Base-by-base conservation (phyloP, 1,140 invertebrate species). In the Gerris buenoi region DNA sequence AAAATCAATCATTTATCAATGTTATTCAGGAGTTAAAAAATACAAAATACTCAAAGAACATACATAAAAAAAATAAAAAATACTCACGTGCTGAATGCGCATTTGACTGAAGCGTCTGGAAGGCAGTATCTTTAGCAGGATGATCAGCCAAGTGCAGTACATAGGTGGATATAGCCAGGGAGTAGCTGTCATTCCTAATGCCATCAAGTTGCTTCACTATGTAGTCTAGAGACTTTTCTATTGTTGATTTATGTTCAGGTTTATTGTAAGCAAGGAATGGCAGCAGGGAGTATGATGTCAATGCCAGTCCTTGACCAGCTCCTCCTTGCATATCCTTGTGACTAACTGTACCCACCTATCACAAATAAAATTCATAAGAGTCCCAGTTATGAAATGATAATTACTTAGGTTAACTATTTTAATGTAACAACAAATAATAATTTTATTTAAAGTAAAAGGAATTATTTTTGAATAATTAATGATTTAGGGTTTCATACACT, bases 251-350 rank as follows among this genome's bases (percentile, higher is more conserved):
- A 72, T 85, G 86, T 65, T 88, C 85, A 10, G 83, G 81, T 68
- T 85, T 86, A 68, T 82, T 77, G 63, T 68, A 69, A 76, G 95
- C 90, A 1, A 94, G 79, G 68, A 97, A 87, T 2, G 92, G 85
- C 18, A 91, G 79, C 0, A 93, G 75, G 1, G 88, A 88, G 71
- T 90, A 93, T 2, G 94, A 92, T 0, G 93, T 92, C 0, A 96
- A 79, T 10, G 90, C 85, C 25, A 93, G 74, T 18, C 88, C 86
- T 72, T 85, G 81, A 10, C 85, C 82, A 66, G 85, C 82, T 66
- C 82, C 87, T 46, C 88, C 89, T 78, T 92, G 89, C 80, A 91
- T 86, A 68, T 89, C 85, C 46, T 83, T 82, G 74, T 93, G 86
- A 70, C 85, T 85, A 18, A 92, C 79, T 74, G 84, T 84, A 61